phyloP scores from a whole-genome alignment of 2,113 vertebrate species.

The Cettia cetti region DNA sequence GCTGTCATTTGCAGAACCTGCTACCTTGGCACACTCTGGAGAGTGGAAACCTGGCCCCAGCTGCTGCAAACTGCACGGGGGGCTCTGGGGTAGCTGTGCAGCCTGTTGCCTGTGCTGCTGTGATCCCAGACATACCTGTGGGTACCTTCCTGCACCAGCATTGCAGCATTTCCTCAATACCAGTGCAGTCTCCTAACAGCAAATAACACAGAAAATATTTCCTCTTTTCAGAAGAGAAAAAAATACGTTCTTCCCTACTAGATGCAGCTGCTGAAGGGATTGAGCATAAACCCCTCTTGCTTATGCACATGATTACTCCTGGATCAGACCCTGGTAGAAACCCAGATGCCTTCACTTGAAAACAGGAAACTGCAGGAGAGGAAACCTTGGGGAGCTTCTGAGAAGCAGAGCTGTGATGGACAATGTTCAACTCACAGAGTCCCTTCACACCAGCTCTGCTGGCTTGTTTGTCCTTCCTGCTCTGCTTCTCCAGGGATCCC shows the following conservation, averaged over 20 bases:
- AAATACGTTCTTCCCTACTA: background rate
- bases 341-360: background rate
- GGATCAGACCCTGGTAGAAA: background rate
- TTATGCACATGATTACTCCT: background rate
- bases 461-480: slow-evolving; percentile 23
- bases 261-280: background rate
- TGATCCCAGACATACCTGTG: background rate
- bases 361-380: slow-evolving; percentile 18
- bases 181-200: background rate
- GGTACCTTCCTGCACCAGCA: background rate
- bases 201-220: background rate
- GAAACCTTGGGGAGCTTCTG: background rate
- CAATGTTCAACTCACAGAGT: background rate
- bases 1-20: slow-evolving; percentile 14
- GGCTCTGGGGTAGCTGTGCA: background rate
- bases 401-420: slow-evolving; percentile 18
- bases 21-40: background rate
- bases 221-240: background rate
- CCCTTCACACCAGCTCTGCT: background rate
- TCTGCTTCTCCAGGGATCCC: background rate
- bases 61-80: background rate
- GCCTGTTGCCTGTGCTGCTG: background rate
- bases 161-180: background rate
- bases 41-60: background rate
- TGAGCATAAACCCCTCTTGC: background rate